Conservation (phyloP, 2,888 invertebrate species). For the Unio pictorum region DNA sequence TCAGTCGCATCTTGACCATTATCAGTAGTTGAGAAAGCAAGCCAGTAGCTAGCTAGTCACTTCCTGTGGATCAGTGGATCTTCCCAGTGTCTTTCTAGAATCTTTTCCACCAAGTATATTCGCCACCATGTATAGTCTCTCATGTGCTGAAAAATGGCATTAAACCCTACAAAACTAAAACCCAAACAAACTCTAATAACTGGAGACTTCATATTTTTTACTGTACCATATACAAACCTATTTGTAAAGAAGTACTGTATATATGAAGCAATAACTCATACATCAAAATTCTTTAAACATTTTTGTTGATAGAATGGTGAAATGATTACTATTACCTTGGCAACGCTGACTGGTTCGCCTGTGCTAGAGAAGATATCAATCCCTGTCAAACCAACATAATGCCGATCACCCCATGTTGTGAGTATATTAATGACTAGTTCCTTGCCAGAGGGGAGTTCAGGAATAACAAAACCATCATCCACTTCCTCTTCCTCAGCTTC, state of each 20-base stretch:
- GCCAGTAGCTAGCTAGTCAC: no score
- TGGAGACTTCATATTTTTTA: no score
- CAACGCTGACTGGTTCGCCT: conserved; percentile 77
- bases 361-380: conserved; percentile 81
- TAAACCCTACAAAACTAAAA: no score
- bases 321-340: conserved; percentile 74
- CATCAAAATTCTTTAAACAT: neutral
- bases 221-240: no score
- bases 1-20: no score
- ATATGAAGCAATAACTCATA: neutral
- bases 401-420: conserved; percentile 84
- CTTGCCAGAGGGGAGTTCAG: conserved; percentile 82
- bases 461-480: conserved; percentile 79
- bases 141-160: no score
- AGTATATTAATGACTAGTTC: conserved; percentile 79
- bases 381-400: conserved; percentile 85
- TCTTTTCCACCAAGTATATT: no score
- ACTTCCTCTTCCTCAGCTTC: neutral
- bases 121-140: no score
- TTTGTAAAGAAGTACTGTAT: neutral
- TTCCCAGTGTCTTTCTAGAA: no score
- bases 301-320: neutral
- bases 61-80: no score
- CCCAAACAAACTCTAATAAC: no score
- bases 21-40: no score